Base-by-base conservation (phyloP, 2,113 vertebrate genomes). In the Danio rerio region DNA sequence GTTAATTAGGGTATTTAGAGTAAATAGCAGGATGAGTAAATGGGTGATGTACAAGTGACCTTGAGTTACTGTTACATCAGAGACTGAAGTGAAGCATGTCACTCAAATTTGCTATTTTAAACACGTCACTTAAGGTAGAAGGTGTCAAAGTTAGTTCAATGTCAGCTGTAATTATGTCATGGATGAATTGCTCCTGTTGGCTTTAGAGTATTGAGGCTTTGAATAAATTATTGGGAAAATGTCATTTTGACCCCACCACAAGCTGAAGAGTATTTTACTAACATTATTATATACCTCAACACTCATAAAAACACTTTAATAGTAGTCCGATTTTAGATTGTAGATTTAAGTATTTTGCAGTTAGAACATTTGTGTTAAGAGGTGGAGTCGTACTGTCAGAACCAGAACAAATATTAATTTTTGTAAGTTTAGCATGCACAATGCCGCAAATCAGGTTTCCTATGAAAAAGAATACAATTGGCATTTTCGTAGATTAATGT, bases 81-180 rank as follows among this genome's bases (percentile, higher is more conserved):
- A 11, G 65, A 45, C 65, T 68, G 42, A 45, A 68, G 42, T 68
- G 9, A 68, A 68, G 42, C 5, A 4, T 66, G 63, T 66, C 63
- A 45, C 9, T 15, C n/a, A 66, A 66, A n/a, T 43, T 45, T 45
- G 42, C 16, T 11, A 18, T 45, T 66, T 45, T n/a, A 66, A 45
- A 18, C 7, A 21, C 45, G 13, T 47, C 9, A 6, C 43, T 66
- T 11, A 18, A 10, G 16, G 43, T 9, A 68, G 65, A 47, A 59
- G 55, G 42, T 75, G 42, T 75, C 55, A 58, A 75, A 58, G 72
- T 58, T 18, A 58, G 40, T 75, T 75, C 72, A 75, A 75, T 58
- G 72, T 75, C 53, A 75, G 18, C 40, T 74, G 40, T 75, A 59
- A 75, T 75, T 58, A 75, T 75, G 72, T 58, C 58, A 58, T 75